Evolutionary conservation across 2,888 invertebrate genomes (phyloP).

Genomic region (Erynnis tages): DNA sequence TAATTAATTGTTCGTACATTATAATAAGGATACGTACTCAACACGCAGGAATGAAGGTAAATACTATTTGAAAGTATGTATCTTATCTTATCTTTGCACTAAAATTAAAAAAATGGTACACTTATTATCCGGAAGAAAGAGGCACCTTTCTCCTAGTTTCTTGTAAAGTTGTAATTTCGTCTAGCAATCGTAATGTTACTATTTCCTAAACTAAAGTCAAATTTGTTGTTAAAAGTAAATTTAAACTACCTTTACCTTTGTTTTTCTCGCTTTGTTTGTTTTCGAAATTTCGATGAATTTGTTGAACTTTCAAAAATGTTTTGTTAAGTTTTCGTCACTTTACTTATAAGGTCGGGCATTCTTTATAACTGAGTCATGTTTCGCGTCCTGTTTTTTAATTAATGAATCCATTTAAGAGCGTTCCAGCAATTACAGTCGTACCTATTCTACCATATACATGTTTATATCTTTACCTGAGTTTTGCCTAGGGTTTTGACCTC

Average conservation of each 20-base stretch:
- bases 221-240: too few species aligned
- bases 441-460: too few species aligned
- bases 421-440: too few species aligned
- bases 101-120: background rate
- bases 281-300: too few species aligned
- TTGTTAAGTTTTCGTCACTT: background rate
- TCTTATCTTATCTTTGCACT: background rate
- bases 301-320: too few species aligned
- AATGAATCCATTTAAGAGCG: background rate
- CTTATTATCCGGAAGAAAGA: background rate
- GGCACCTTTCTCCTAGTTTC: slow-evolving; percentile 5
- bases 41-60: slow-evolving; percentile 3
- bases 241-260: too few species aligned
- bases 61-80: background rate
- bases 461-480: too few species aligned
- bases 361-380: slow-evolving; percentile 9
- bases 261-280: too few species aligned
- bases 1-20: background rate
- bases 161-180: too few species aligned
- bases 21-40: slow-evolving; percentile 1
- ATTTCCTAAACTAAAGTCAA: too few species aligned
- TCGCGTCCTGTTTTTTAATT: slow-evolving; percentile 5
- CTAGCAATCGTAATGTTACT: too few species aligned
- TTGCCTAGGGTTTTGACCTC: too few species aligned
- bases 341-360: slow-evolving; percentile 2